Conservation (phyloP, 2,113 vertebrate genomes). For the Pedionomus torquatus region DNA sequence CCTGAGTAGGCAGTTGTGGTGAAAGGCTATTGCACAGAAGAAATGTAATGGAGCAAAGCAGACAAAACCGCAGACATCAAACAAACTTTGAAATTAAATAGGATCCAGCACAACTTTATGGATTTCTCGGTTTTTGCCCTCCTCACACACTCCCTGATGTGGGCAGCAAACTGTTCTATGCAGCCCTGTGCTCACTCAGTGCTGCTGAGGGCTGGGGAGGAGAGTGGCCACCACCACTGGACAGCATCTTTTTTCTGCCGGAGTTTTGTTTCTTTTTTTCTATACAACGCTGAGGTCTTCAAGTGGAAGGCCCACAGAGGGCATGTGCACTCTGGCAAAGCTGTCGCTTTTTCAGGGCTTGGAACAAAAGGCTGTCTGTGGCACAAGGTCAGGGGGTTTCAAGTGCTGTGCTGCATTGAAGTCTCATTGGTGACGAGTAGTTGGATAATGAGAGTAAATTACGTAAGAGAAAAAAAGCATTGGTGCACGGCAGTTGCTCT, state of each 20-base stretch:
- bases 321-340: not conserved
- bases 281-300: not conserved
- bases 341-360: not conserved
- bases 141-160: rapidly evolving
- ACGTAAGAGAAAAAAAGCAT: not conserved
- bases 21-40: not conserved
- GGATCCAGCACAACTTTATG: not conserved
- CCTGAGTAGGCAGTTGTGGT: not conserved
- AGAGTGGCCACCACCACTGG: not conserved
- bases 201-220: not conserved
- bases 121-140: not conserved
- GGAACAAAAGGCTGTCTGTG: not conserved
- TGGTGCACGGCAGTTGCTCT: not conserved
- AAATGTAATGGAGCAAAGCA: not conserved
- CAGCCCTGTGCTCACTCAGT: not conserved
- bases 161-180: not conserved
- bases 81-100: not conserved
- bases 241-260: not conserved
- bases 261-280: not conserved
- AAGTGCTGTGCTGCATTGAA: rapidly evolving
- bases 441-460: not conserved
- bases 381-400: rapidly evolving
- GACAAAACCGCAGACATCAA: not conserved
- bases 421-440: not conserved
- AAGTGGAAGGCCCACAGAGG: not conserved